Evolutionary conservation across 2,113 vertebrate genomes (phyloP).

Genomic region (Reinhardtius hippoglossoides): DNA sequence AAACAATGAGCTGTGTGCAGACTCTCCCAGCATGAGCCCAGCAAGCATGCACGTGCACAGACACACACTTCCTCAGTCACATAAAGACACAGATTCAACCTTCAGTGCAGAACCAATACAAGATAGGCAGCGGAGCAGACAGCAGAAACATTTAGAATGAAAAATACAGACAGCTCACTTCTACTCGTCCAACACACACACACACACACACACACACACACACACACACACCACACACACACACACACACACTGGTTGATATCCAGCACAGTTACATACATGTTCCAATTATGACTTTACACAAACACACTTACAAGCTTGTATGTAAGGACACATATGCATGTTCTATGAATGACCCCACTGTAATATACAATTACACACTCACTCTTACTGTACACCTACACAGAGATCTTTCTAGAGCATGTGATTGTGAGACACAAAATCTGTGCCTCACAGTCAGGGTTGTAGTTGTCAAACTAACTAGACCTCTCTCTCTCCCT

Average conservation of each 20-base stretch:
- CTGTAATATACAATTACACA: conserved; percentile 3
- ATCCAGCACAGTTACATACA: background rate
- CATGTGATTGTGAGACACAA: conserved; percentile 39
- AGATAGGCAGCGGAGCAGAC: conserved; percentile 44
- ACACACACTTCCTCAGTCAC: conserved; percentile 24
- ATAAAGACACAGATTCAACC: conserved; percentile 57
- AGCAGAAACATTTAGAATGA: conserved; percentile 58
- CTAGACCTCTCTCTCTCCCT: conserved; percentile 13
- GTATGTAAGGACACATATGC: background rate
- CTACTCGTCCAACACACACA: conserved; percentile 12
- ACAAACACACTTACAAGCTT: conserved; percentile 4
- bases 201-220: conserved; percentile 2
- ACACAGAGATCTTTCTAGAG: conserved; percentile 5
- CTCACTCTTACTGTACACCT: background rate
- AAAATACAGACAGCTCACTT: conserved; percentile 61
- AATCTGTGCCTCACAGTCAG: conserved; percentile 25
- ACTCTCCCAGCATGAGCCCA: conserved; percentile 59
- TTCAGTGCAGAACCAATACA: conserved; percentile 63
- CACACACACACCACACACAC: conserved; percentile 23
- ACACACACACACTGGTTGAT: background rate
- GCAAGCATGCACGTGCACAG: conserved; percentile 28
- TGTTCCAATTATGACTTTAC: background rate
- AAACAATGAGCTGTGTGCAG: conserved; percentile 68
- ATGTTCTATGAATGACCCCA: background rate
- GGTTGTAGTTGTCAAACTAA: conserved; percentile 47